phyloP scores from a whole-genome alignment of 2,888 invertebrate species.

The Limnephilus auricula region DNA sequence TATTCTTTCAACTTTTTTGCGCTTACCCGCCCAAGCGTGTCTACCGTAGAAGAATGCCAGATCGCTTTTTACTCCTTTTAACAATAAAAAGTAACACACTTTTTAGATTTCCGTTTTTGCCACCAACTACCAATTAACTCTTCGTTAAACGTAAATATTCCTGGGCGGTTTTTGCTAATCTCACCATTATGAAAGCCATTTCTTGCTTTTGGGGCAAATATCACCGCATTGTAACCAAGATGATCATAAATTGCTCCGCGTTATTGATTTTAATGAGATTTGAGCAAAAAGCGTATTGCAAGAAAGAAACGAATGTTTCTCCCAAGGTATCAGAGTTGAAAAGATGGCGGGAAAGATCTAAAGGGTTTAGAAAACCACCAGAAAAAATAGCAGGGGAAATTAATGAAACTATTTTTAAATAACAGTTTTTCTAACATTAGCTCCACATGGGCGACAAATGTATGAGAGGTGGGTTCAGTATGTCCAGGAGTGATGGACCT shows the following conservation, averaged over 20 bases:
- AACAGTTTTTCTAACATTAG: no score
- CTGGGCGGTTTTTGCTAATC: slow-evolving; percentile 33
- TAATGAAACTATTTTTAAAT: no score
- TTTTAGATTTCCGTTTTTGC: slow-evolving; percentile 27
- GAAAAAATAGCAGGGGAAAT: not conserved
- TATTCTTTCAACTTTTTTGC: slow-evolving; percentile 59
- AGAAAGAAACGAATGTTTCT: not conserved
- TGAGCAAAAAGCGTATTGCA: slow-evolving; percentile 2
- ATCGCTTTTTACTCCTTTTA: not conserved
- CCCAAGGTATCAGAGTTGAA: not conserved
- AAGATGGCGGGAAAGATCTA: not conserved
- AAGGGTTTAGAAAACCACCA: not conserved
- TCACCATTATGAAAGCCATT: slow-evolving; percentile 31
- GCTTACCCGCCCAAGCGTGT: slow-evolving; percentile 42
- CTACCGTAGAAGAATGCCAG: not conserved
- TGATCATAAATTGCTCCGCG: slow-evolving; percentile 45
- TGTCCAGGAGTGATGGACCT: no score
- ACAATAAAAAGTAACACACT: slow-evolving; percentile 26
- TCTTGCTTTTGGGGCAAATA: slow-evolving; percentile 41
- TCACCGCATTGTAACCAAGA: slow-evolving; percentile 39
- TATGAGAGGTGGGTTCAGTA: no score
- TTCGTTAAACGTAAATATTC: slow-evolving; percentile 52
- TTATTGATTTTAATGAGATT: slow-evolving; percentile 53
- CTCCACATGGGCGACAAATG: no score
- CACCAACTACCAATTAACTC: slow-evolving; percentile 26